phyloP scores from a whole-genome alignment of 2,797 vertebrate genomes.

The Notolepis coatsorum region DNA sequence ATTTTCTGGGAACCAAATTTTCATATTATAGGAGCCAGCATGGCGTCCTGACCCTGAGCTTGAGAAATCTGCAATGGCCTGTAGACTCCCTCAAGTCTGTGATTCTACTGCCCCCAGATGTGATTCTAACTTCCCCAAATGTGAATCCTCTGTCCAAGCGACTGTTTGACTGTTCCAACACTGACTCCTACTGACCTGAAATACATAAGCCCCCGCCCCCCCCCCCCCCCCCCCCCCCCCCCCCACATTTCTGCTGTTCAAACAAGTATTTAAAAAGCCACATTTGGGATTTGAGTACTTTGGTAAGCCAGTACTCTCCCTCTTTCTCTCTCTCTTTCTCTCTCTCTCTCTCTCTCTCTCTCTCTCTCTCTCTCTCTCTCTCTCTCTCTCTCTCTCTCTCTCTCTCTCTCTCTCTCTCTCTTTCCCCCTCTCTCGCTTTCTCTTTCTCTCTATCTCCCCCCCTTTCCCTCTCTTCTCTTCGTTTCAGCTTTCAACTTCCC shows the following conservation, averaged over 20 bases:
- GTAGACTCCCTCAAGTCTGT: slow-evolving; percentile 16
- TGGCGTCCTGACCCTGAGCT: no score
- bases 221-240: slow-evolving; percentile 35
- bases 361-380: not conserved
- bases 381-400: slow-evolving; percentile 4
- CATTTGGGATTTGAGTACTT: slow-evolving; percentile 61
- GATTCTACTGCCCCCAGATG: slow-evolving; percentile 23
- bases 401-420: not conserved
- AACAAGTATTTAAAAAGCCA: slow-evolving; percentile 39
- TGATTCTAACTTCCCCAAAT: slow-evolving; percentile 14
- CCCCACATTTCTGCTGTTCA: slow-evolving; percentile 16
- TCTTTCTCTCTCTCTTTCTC: slow-evolving; percentile 8
- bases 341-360: slow-evolving; percentile 11
- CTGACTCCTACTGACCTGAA: slow-evolving; percentile 39
- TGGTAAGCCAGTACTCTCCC: slow-evolving; percentile 44
- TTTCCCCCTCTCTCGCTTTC: not conserved
- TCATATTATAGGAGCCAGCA: no score
- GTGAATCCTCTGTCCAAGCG: slow-evolving; percentile 16
- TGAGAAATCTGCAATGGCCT: slow-evolving; percentile 19
- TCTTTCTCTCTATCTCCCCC: not conserved
- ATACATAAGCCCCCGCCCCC: slow-evolving; percentile 41
- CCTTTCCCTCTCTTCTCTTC: slow-evolving; percentile 28
- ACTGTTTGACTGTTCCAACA: slow-evolving; percentile 8
- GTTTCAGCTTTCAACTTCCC: slow-evolving; percentile 44
- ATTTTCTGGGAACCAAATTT: no score